These are phyloP conservation scores for pig (Sus scrofa) DNA, from an alignment of 2,113 vertebrate species.

Conservation along the genomic window DNA sequence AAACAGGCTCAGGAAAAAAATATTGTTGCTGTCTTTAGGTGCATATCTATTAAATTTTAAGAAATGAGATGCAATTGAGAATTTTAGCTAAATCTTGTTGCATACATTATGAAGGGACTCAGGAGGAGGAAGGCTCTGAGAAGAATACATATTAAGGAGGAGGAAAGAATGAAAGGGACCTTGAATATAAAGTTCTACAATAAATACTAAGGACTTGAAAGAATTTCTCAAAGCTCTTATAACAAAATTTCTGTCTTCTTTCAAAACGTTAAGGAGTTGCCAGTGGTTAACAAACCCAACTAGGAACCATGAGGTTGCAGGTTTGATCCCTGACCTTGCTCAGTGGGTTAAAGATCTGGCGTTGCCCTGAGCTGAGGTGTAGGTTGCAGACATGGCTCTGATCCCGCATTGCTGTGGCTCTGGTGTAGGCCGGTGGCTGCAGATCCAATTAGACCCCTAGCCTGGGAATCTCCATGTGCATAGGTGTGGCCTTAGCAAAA, in stretches of 20 bases:
- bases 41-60: not conserved
- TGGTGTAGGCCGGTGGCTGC: too few relatives aligned
- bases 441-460: too few relatives aligned
- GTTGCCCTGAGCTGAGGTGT: too few relatives aligned
- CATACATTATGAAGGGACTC: not conserved
- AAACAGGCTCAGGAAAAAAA: not conserved
- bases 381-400: too few relatives aligned
- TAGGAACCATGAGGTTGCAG: too few relatives aligned
- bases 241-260: not conserved
- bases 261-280: conserved; percentile 40
- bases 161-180: not conserved
- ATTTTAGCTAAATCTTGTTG: not conserved
- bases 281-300: too few relatives aligned
- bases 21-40: not conserved
- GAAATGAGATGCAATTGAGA: not conserved
- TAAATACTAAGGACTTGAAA: not conserved
- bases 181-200: not conserved
- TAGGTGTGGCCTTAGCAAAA: too few relatives aligned
- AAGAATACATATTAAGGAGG: not conserved
- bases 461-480: too few relatives aligned
- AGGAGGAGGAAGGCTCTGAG: not conserved
- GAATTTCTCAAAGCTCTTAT: not conserved
- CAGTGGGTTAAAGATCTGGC: too few relatives aligned
- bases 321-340: too few relatives aligned
- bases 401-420: too few relatives aligned